A percentile compares a stretch with the other conserved stretches of the same genome.
Conservation (phyloP, 2,113 vertebrate genomes). For the Alexandromys fortis region DNA sequence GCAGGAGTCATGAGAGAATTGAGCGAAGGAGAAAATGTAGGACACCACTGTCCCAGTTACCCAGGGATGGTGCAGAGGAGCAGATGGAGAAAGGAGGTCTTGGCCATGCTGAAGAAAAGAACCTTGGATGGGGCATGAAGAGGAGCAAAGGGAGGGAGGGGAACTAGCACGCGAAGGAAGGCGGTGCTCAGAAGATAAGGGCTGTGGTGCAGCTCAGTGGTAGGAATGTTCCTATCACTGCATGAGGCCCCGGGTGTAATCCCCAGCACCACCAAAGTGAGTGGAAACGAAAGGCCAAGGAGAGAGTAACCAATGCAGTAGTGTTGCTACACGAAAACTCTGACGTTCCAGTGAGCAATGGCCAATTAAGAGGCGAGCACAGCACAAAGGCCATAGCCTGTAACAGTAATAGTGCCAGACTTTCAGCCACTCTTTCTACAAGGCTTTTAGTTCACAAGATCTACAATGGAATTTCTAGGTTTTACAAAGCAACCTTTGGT, state of each 20-base stretch:
- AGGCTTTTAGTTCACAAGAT: background rate
- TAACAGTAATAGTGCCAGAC: background rate
- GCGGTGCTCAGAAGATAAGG: background rate
- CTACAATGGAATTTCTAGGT: background rate
- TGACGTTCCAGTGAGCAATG: background rate
- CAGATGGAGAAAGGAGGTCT: background rate
- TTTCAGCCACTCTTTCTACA: background rate
- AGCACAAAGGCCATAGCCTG: background rate
- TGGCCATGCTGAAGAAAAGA: rapidly evolving
- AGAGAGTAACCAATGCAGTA: background rate
- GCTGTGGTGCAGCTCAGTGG: background rate
- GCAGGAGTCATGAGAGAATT: background rate
- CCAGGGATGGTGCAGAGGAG: no score
- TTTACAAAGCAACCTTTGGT: background rate
- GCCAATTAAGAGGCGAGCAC: background rate
- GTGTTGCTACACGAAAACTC: background rate
- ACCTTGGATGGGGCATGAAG: background rate
- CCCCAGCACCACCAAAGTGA: background rate
- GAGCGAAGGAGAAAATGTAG: background rate
- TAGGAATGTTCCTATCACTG: background rate
- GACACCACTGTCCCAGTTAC: background rate
- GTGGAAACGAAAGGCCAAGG: background rate
- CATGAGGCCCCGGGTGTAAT: background rate
- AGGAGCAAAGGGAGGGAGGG: background rate
- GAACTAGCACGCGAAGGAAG: background rate